Conservation (phyloP, 23 tunicate genomes). For the Pegea sp. region DNA sequence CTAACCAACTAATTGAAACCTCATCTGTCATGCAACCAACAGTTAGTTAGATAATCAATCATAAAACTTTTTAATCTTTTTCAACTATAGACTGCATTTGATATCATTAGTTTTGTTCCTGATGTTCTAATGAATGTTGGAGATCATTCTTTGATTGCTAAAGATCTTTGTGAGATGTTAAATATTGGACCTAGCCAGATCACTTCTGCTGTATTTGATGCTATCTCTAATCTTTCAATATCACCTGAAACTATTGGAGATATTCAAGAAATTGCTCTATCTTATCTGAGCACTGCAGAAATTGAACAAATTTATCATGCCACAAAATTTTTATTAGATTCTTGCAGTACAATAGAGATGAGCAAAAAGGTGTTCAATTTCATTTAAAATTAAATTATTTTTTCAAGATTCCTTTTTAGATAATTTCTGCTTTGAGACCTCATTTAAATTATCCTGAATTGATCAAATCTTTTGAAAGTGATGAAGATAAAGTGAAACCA, state of each 20-base stretch:
- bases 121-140: constrained; percentile 27
- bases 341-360: constrained; percentile 12
- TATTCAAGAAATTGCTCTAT: constrained; percentile 21
- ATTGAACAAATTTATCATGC: constrained; percentile 30
- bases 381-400: too few species aligned
- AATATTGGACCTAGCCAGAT: constrained; percentile 20
- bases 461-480: neutral
- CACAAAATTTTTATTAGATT: constrained; percentile 45
- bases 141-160: constrained; percentile 26
- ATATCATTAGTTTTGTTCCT: constrained; percentile 33
- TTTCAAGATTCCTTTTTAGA: neutral
- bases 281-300: constrained; percentile 15
- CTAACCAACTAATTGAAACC: constrained; percentile 22
- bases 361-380: too few species aligned
- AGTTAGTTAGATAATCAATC: too few species aligned
- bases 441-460: neutral
- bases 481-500: neutral
- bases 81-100: constrained; percentile 28
- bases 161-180: constrained; percentile 19
- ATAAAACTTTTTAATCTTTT: neutral
- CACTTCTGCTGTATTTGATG: constrained; percentile 48
- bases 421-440: neutral
- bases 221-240: constrained; percentile 29
- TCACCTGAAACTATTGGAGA: constrained; percentile 4
- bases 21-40: constrained; percentile 31